These are phyloP conservation scores for Psittacula cyanocephala DNA, from an alignment of 2,113 vertebrate genomes.

Conservation along the genomic window DNA sequence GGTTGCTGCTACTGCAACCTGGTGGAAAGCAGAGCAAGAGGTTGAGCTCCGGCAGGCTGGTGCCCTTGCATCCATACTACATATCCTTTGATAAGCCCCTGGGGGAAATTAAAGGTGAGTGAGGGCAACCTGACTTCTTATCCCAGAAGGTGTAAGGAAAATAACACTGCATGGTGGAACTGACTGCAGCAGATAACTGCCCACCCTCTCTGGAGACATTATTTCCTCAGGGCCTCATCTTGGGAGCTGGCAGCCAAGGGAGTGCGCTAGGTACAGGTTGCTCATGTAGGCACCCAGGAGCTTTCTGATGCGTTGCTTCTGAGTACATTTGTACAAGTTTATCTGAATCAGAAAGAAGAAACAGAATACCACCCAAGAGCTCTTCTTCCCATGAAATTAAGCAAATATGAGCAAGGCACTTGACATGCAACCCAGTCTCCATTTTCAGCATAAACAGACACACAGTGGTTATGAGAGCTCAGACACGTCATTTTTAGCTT, in stretches of 20 bases:
- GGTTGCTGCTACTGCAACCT: not conserved
- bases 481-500: not conserved
- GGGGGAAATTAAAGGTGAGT: not conserved
- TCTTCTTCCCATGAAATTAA: not conserved
- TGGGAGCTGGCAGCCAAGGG: not conserved
- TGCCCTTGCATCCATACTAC: not conserved
- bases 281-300: not conserved
- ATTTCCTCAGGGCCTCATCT: not conserved
- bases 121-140: not conserved
- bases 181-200: not conserved
- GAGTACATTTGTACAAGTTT: not conserved
- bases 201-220: not conserved
- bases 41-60: not conserved
- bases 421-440: not conserved
- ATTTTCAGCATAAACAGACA: not conserved
- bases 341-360: not conserved
- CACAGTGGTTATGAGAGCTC: not conserved
- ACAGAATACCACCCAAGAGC: not conserved
- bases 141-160: rapidly evolving
- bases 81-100: not conserved
- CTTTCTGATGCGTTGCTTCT: not conserved
- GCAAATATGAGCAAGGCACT: not conserved
- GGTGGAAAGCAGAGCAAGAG: not conserved
- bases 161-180: not conserved
- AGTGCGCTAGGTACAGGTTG: rapidly evolving